These are phyloP conservation scores for Alviniconcha marisindica DNA, from an alignment of 1,140 invertebrate species.

Conservation along the genomic window DNA sequence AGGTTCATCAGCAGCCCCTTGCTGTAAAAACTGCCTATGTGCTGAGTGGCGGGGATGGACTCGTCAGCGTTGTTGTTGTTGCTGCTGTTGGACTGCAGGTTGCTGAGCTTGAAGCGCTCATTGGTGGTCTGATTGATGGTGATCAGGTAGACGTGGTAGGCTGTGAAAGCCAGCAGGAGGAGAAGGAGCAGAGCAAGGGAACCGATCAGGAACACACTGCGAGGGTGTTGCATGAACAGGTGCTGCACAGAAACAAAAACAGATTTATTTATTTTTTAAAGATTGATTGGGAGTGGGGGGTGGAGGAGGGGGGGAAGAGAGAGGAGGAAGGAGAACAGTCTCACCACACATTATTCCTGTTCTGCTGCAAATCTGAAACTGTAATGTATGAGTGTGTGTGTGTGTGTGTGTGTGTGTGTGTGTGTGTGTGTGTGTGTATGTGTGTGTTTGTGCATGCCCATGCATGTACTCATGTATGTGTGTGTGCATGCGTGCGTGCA, in stretches of 20 bases:
- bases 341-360: too few species aligned
- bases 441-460: too few species aligned
- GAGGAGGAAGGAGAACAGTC: too few species aligned
- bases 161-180: constrained; percentile 59
- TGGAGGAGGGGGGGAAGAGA: too few species aligned
- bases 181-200: constrained; percentile 57
- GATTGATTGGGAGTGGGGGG: too few species aligned
- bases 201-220: constrained; percentile 64
- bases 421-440: too few species aligned
- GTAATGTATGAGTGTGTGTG: too few species aligned
- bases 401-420: too few species aligned
- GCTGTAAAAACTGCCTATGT: constrained; percentile 53
- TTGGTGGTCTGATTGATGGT: constrained; percentile 71
- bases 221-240: constrained; percentile 52
- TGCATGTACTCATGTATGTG: too few species aligned
- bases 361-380: too few species aligned
- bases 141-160: constrained; percentile 67
- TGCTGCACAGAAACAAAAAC: constrained; percentile 39
- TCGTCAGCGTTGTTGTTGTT: constrained; percentile 33
- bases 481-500: too few species aligned
- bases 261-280: not conserved
- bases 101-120: constrained; percentile 66
- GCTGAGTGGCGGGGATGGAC: not conserved
- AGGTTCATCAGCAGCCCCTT: constrained; percentile 63
- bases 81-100: constrained; percentile 41